Base-by-base conservation (phyloP, 2,797 vertebrate genomes). In the Schizothorax lantsangensis region DNA sequence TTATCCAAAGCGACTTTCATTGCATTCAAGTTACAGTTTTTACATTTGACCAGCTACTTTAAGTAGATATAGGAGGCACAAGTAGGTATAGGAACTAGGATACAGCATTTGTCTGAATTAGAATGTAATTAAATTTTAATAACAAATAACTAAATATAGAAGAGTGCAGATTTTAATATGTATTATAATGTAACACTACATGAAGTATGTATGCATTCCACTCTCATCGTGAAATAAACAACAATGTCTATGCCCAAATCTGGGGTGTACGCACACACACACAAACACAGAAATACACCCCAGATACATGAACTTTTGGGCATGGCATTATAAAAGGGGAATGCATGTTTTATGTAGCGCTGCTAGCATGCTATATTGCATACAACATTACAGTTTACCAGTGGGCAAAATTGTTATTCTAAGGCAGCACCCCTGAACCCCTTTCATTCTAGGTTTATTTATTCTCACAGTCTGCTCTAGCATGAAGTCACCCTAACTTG, bases 401-500 rank as follows among this genome's bases (percentile, higher is more conserved):
- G 11, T 33, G 49, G 79, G n/a, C 26, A 87, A 23, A 89, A 81
- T 43, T 83, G 40, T 87, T 88, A 84, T 87, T 90, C 52, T 59
- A 88, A 79, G 83, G 30, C 79, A 79, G 83, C 85, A 21, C 83
- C 81, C 83, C 79, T 54, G 40, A 88, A 87, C 54, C 75, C 43
- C 75, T 62, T 81, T 83, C 82, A 54, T 33, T 72, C 49, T 80
- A 47, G 86, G 78, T 86, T 83, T 91, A 89, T 90, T 91, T 90
- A 86, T 86, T 69, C 75, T 87, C 69, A 62, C 78, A 83, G 81
- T 62, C 81, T 85, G 72, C 69, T 71, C 77, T 59, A 88, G 84
- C 74, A 75, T 59, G 79, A 89, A 88, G 84, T 64, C 82, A 88
- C 80, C 85, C 82, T 33, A 75, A 84, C 84, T 84, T 79, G 69